Evolutionary conservation across 2,888 invertebrate species (phyloP), one percentile per base, ranked within the genome.

Genomic region (Chrysolina haemoptera): DNA sequence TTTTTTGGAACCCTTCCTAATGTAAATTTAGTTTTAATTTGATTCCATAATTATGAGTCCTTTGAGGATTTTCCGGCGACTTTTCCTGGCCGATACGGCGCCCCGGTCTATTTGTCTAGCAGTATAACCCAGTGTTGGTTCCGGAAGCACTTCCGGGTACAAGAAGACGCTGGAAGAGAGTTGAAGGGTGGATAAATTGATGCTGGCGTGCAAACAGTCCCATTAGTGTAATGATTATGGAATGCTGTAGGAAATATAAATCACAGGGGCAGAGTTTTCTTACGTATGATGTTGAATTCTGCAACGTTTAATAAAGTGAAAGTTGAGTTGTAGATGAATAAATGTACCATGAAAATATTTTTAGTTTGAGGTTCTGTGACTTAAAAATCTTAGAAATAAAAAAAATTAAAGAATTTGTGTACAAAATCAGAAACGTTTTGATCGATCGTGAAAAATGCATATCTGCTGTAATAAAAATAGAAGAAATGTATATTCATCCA

Each of bases 61-160:
- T 68, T 68, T 67, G 55, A 64, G 68, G 53, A 71, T 67, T 62
- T 67, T 71, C 20, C 62, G 27, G 62, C 41, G 68, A 69, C 65
- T 73, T 66, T 65, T 50, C 73, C 73, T 64, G 65, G 73, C 53
- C 65, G 73, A 59, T 27, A 50, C 16, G 68, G 67, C 68, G 68
- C 59, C 50, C 67, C 70, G 62, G 65, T 73, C 73, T 73, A 73
- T 76, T 76, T 76, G 68, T 76, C 73, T 76, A 73, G 70, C 73
- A 63, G 68, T 73, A 76, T 73, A 75, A 72, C 70, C 62, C 70
- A 67, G 48, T 55, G 70, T 68, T 46, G 40, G 70, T 70, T 76
- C 73, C 75, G 63, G 73, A 27, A 69, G 68, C 71, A 69, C 66
- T 66, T 75, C 71, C 75, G 71, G 68, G 41, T 75, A 75, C 64